Evolutionary conservation across 1,140 invertebrate genomes (phyloP).

Genomic region (fruit fly (Drosophila melanogaster)): DNA sequence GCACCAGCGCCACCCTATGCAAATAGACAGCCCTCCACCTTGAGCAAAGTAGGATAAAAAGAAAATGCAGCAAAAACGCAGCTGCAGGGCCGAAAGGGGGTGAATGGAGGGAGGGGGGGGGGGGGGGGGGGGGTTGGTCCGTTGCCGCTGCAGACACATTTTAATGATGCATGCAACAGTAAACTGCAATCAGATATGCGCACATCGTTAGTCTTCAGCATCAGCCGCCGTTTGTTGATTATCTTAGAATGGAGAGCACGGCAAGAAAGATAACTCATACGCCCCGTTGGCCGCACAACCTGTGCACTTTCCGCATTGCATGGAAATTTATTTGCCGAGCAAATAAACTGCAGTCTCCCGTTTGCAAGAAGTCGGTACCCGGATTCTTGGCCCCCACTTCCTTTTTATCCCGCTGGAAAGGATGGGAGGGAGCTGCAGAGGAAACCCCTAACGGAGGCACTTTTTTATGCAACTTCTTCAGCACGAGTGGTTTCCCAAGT

Average conservation of each 20-base stretch:
- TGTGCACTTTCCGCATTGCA: conserved; percentile 47
- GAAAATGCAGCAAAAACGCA: conserved; percentile 59
- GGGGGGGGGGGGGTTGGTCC: conserved; percentile 2
- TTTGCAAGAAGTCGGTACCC: conserved; percentile 23
- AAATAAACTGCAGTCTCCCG: conserved; percentile 69
- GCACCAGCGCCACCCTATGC: conserved; percentile 38
- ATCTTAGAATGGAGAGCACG: conserved; percentile 75
- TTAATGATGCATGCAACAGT: conserved; percentile 83
- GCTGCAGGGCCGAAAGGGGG: conserved; percentile 17
- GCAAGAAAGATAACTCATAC: conserved; percentile 80
- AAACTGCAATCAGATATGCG: conserved; percentile 83
- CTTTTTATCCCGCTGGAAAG: conserved; percentile 31
- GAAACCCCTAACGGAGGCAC: conserved; percentile 79
- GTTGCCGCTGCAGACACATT: conserved; percentile 65
- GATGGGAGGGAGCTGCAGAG: conserved; percentile 19
- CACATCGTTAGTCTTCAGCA: conserved; percentile 83
- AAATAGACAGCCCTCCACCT: conserved; percentile 68
- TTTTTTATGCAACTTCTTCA: conserved; percentile 83
- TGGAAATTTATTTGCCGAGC: conserved; percentile 81
- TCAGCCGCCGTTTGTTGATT: conserved; percentile 82
- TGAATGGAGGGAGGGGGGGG: too few relatives aligned
- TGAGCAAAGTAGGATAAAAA: conserved; percentile 79
- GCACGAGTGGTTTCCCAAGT: conserved; percentile 80
- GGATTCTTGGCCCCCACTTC: conserved; percentile 41
- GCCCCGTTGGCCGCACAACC: conserved; percentile 52